Evolutionary conservation across 2,113 vertebrate genomes (phyloP).

Genomic region (Ctenomys sociabilis): DNA sequence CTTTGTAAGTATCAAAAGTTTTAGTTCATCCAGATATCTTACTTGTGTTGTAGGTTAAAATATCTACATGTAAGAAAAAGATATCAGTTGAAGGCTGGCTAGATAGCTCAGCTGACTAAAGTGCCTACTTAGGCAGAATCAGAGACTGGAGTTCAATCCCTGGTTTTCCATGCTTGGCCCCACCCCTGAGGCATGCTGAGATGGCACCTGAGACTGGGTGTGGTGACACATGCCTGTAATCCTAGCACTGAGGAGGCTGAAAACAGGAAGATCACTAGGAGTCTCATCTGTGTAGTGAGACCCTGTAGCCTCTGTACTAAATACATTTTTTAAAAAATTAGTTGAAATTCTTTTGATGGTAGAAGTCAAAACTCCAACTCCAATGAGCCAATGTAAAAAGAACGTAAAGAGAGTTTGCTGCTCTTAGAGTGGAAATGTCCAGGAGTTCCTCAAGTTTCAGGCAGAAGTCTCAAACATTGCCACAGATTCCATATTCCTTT

Average conservation of each 20-base stretch:
- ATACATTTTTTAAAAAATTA: background rate
- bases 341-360: background rate
- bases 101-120: too few relatives aligned
- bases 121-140: too few relatives aligned
- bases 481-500: background rate
- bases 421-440: background rate
- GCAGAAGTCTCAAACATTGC: background rate
- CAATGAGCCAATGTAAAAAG: constrained; percentile 16
- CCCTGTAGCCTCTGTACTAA: too few relatives aligned
- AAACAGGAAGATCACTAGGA: too few relatives aligned
- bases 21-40: background rate
- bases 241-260: too few relatives aligned
- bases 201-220: too few relatives aligned
- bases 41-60: constrained; percentile 5
- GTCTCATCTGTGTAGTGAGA: too few relatives aligned
- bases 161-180: too few relatives aligned
- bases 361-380: constrained; percentile 28
- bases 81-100: too few relatives aligned
- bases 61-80: background rate
- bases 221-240: too few relatives aligned
- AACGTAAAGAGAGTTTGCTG: background rate
- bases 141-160: too few relatives aligned
- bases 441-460: background rate
- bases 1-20: background rate
- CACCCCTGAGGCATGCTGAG: too few relatives aligned